Conservation (phyloP, 2,888 invertebrate genomes). For the Clusia tigrina region DNA sequence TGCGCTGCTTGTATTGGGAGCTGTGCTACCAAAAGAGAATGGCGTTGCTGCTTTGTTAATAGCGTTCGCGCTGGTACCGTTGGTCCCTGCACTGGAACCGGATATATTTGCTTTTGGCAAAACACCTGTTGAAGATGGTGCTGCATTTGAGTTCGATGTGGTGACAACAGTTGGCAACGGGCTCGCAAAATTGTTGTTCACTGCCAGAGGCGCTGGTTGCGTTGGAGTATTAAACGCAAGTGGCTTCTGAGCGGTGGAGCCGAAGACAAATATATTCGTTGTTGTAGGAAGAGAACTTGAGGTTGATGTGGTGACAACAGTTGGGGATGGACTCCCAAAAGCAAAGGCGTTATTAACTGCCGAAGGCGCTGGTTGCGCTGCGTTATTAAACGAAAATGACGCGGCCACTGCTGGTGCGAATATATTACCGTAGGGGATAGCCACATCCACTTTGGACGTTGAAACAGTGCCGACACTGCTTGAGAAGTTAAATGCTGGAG, state of each 20-base stretch:
- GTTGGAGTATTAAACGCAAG: neutral
- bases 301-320: slow-evolving; percentile 3
- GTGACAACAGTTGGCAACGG: slow-evolving; percentile 23
- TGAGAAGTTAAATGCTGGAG: slow-evolving; percentile 42
- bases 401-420: slow-evolving; percentile 40
- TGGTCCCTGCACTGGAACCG: neutral
- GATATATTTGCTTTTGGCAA: no score
- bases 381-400: slow-evolving; percentile 38
- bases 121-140: neutral
- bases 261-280: neutral
- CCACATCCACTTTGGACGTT: slow-evolving; percentile 32
- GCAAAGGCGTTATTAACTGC: neutral
- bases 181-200: slow-evolving; percentile 3
- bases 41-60: slow-evolving; percentile 23
- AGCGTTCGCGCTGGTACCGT: slow-evolving; percentile 9
- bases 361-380: neutral
- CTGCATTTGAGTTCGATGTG: neutral
- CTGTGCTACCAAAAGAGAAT: slow-evolving; percentile 44
- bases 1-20: slow-evolving; percentile 25
- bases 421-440: slow-evolving; percentile 36
- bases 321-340: neutral
- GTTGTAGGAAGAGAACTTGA: neutral
- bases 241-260: neutral
- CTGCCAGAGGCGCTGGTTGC: neutral
- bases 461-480: slow-evolving; percentile 26